Conservation (phyloP, 2,113 vertebrate genomes). For the Oenanthe oenanthe region DNA sequence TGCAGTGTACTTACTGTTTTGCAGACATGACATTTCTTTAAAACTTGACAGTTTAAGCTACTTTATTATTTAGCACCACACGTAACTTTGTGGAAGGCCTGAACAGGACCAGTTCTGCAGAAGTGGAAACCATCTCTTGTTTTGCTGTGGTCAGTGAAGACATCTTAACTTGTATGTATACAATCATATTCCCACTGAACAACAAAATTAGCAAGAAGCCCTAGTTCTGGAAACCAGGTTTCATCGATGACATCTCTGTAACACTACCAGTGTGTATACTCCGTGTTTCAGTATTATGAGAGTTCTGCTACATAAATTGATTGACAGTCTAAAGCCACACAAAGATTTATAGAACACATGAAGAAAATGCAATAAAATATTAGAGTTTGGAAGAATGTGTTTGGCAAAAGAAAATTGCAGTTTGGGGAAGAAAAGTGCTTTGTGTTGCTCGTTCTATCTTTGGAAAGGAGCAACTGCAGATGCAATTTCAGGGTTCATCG, state of each 20-base stretch:
- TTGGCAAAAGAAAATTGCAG: neutral
- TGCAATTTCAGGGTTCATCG: neutral
- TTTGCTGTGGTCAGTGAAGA: neutral
- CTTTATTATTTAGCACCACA: neutral
- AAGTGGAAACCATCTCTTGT: neutral
- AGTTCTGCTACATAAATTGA: neutral
- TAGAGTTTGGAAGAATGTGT: neutral
- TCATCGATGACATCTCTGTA: neutral
- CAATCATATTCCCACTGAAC: neutral
- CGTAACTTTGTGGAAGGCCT: neutral
- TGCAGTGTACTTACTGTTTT: neutral
- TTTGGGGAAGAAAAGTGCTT: neutral
- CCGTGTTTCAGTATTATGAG: constrained; percentile 32
- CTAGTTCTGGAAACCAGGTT: neutral
- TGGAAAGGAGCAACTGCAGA: neutral
- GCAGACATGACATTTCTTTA: neutral
- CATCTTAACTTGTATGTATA: neutral
- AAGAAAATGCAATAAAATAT: neutral
- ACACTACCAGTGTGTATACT: neutral
- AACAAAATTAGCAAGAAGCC: neutral
- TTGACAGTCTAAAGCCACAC: neutral
- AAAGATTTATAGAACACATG: neutral
- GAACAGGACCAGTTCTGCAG: neutral
- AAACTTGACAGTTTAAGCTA: neutral
- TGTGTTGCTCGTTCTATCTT: rapidly evolving